These are phyloP conservation scores for Aphelenchoides fujianensis DNA, from an alignment of 1,140 invertebrate genomes.

Conservation along the genomic window DNA sequence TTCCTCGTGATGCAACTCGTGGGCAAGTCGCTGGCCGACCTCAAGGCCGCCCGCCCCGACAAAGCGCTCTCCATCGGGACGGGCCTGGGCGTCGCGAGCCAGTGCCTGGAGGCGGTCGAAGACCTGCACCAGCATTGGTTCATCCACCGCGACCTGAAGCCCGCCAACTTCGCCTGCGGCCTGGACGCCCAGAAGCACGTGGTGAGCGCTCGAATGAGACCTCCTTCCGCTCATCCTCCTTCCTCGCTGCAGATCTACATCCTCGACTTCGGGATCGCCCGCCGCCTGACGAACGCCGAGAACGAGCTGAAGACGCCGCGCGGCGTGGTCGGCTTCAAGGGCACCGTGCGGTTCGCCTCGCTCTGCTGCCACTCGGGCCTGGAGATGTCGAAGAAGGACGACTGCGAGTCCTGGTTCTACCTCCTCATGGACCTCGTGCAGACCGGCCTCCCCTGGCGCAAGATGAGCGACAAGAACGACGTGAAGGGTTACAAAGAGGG, in stretches of 20 bases:
- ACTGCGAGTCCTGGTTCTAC: conserved; percentile 48
- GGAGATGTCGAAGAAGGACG: conserved; percentile 43
- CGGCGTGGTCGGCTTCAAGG: conserved; percentile 21
- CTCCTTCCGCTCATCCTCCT: too few species aligned
- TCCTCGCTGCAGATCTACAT: too few species aligned
- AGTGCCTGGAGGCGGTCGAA: conserved; percentile 46
- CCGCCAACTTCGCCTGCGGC: conserved; percentile 42
- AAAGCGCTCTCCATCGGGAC: conserved; percentile 39
- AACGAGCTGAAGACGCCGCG: conserved; percentile 24
- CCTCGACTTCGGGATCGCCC: conserved; percentile 28
- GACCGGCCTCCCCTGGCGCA: conserved; percentile 36
- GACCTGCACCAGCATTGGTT: conserved; percentile 42
- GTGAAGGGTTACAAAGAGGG: conserved; percentile 34
- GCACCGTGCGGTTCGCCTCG: conserved; percentile 24
- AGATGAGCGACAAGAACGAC: conserved; percentile 25
- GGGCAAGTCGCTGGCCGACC: conserved; percentile 44
- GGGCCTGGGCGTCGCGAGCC: conserved; percentile 31
- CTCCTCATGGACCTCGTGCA: conserved; percentile 29
- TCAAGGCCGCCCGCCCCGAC: conserved; percentile 32
- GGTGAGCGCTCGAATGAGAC: too few species aligned
- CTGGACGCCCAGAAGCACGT: conserved; percentile 25
- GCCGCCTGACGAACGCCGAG: conserved; percentile 13
- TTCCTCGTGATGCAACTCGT: conserved; percentile 49
- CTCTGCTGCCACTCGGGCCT: conserved; percentile 32
- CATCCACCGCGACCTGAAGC: conserved; percentile 49